Base-by-base conservation (phyloP, 53 echinoderm and acorn worm genomes). In the Luidia sarsii region DNA sequence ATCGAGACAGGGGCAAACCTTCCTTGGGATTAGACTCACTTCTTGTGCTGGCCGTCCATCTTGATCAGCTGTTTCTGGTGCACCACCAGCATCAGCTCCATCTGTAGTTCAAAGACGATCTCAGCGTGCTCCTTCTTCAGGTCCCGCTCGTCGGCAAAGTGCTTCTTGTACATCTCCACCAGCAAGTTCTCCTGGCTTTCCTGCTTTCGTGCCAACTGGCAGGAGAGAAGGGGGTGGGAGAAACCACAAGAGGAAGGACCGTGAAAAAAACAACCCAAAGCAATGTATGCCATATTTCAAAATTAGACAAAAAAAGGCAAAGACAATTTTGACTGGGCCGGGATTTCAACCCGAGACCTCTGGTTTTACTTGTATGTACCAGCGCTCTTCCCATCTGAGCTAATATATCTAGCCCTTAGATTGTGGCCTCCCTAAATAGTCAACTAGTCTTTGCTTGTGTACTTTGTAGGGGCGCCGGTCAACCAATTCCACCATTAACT, bases 51-150 rank as follows among this genome's bases (percentile, higher is more conserved):
- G 33, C 49, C 64, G 30, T 92, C 92, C 10, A 95, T 87, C 48
- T 83, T 87, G 66, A 77, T 88, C 70, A 95, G 85, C 59, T 95
- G 95, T 41, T 92, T 89, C 56, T 92, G 89, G 41, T 95, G 95
- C 7, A 90, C 50, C 2, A 75, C 70, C 9, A 75, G 88, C 95
- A 95, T 92, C 34, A 99, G 50, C 30, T 88, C 84, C 74, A 88
- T 84, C 49, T 90, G 82, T 5, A 91, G 84, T 29, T 94, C 97
- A 81, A 81, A 88, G 33, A 86, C 63, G 29, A 89, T 83, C 77
- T 89, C 86, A 41, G 86, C 83, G 10, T 97, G 97, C 20, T 85
- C 86, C 39, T 88, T 80, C 71, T 91, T 90, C 46, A 91, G 63
- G 19, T 93, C 89, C 64, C 88, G 83, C 87, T 94, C 97, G 27